These are phyloP conservation scores for Holotrichia oblita DNA, from an alignment of 1,140 invertebrate species.

Conservation along the genomic window DNA sequence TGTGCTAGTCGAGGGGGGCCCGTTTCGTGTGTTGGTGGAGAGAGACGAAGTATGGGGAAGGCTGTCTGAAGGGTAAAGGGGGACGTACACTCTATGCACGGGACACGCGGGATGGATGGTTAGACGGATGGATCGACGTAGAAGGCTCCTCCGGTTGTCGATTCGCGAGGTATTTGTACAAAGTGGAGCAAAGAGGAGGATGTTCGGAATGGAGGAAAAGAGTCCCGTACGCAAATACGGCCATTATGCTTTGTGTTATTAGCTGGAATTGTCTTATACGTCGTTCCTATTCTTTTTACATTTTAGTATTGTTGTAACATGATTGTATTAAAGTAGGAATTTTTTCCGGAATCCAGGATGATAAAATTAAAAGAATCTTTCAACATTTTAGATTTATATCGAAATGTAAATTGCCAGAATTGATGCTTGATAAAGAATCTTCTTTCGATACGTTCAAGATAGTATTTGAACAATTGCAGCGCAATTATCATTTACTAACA, in stretches of 20 bases:
- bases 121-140: constrained; percentile 27
- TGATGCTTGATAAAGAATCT: no score
- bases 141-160: constrained; percentile 5
- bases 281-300: constrained; percentile 24
- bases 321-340: no score
- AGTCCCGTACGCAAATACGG: constrained; percentile 60
- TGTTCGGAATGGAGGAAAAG: constrained; percentile 45
- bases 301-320: no score
- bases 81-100: background rate
- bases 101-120: constrained; percentile 18
- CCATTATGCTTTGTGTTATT: constrained; percentile 57
- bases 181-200: constrained; percentile 42
- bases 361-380: no score
- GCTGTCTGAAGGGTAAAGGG: constrained; percentile 44
- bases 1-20: constrained; percentile 12
- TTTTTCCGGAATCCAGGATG: no score
- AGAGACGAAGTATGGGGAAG: background rate
- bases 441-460: no score
- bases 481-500: no score
- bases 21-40: constrained; percentile 26
- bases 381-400: no score
- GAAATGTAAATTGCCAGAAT: no score
- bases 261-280: background rate
- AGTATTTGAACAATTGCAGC: no score
- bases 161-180: constrained; percentile 30